Evolutionary conservation across 2,888 invertebrate genomes (phyloP).

Genomic region (Tetanocera ferruginea): DNA sequence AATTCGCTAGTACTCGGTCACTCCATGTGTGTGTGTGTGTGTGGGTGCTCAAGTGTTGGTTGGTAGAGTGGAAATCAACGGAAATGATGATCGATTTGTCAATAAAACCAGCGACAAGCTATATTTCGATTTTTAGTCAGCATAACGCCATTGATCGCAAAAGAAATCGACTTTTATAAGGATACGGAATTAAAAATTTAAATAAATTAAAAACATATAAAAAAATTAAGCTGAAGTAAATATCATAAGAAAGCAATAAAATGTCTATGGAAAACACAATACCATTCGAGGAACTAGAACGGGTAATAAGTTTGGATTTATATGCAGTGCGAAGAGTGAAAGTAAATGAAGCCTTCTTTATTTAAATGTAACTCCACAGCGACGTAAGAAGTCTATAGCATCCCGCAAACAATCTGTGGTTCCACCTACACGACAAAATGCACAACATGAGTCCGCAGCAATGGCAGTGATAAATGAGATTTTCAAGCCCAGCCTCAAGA

Average conservation of each 20-base stretch:
- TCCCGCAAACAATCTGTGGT: constrained; percentile 59
- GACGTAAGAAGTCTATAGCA: constrained; percentile 61
- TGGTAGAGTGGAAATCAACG: background rate
- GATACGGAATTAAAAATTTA: background rate
- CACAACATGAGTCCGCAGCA: constrained; percentile 62
- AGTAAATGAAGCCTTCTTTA: constrained; percentile 3
- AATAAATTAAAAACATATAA: background rate
- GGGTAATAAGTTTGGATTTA: constrained; percentile 52
- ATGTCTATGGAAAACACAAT: constrained; percentile 66
- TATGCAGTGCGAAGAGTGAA: background rate
- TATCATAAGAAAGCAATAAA: constrained; percentile 34
- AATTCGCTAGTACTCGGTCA: too few relatives aligned
- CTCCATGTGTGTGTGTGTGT: too few relatives aligned
- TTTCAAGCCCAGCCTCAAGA: constrained; percentile 66
- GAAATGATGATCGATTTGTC: constrained; percentile 61
- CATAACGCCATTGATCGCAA: background rate
- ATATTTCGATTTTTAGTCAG: constrained; percentile 56
- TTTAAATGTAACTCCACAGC: constrained; percentile 50
- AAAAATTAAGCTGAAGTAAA: too few relatives aligned
- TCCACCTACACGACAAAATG: constrained; percentile 49
- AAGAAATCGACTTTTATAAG: background rate
- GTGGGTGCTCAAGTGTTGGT: too few relatives aligned
- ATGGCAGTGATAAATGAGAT: constrained; percentile 68
- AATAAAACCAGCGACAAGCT: constrained; percentile 59
- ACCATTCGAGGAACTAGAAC: constrained; percentile 64